phyloP scores from a whole-genome alignment of 2,888 invertebrate species.

The Synanthedon tipuliformis region DNA sequence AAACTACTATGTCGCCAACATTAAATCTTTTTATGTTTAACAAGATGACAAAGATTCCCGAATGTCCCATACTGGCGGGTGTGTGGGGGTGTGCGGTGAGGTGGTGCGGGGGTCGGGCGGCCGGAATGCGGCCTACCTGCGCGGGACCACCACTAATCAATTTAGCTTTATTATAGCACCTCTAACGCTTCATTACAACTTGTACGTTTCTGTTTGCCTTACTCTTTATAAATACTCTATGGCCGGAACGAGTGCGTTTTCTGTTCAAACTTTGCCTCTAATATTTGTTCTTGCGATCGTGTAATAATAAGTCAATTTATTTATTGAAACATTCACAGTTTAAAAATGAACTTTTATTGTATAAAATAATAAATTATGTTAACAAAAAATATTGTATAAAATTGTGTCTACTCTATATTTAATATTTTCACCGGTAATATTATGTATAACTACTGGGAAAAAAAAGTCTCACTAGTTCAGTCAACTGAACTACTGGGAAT shows the following conservation, averaged over 20 bases:
- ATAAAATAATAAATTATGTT: too few species aligned
- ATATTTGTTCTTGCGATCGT: too few species aligned
- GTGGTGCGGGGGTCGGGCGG: slow-evolving; percentile 16
- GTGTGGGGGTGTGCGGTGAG: slow-evolving; percentile 5
- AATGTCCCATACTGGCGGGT: slow-evolving; percentile 2
- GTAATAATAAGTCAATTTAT: background rate
- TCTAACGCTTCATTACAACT: slow-evolving; percentile 63
- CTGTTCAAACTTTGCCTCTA: slow-evolving; percentile 12
- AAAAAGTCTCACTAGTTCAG: too few species aligned
- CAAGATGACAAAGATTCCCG: slow-evolving; percentile 51
- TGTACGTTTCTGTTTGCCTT: slow-evolving; percentile 50
- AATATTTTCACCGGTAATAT: too few species aligned
- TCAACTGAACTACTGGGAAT: too few species aligned
- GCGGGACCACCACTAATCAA: slow-evolving; percentile 65
- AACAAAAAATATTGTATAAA: too few species aligned
- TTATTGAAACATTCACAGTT: background rate
- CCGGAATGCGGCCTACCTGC: slow-evolving; percentile 66
- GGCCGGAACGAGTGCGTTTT: slow-evolving; percentile 22
- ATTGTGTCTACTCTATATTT: too few species aligned
- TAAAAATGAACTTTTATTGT: too few species aligned
- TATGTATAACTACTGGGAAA: too few species aligned
- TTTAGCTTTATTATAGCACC: slow-evolving; percentile 66
- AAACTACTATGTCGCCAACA: background rate
- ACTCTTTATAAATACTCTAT: slow-evolving; percentile 23
- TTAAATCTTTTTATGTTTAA: slow-evolving; percentile 14